Evolutionary conservation across 2,888 invertebrate species (phyloP).

Genomic region (Stomorhina lunata): DNA sequence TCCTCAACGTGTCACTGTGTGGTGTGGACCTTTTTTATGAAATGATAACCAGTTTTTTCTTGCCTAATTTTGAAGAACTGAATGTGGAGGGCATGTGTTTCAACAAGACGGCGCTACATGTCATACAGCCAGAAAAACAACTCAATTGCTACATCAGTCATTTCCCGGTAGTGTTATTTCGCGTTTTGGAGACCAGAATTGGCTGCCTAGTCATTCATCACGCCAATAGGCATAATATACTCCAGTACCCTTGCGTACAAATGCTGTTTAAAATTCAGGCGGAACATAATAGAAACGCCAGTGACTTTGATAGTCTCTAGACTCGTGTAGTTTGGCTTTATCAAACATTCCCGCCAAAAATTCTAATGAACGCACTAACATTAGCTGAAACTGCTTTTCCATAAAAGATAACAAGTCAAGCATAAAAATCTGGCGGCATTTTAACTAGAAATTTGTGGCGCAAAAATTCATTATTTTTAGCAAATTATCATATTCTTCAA

Average conservation of each 20-base stretch:
- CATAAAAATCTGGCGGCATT: conserved; percentile 95
- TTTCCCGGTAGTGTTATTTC: too few relatives aligned
- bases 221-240: conserved; percentile 95
- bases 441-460: conserved; percentile 88
- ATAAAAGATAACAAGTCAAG: conserved; percentile 84
- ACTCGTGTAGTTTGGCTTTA: conserved; percentile 80
- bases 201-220: conserved; percentile 88
- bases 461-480: conserved; percentile 82
- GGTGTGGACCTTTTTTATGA: too few relatives aligned
- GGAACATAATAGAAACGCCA: conserved; percentile 97
- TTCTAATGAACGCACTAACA: conserved; percentile 93
- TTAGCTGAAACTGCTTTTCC: conserved; percentile 83
- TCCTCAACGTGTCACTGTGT: too few relatives aligned
- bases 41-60: too few relatives aligned
- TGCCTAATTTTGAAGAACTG: too few relatives aligned
- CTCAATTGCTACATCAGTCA: too few relatives aligned
- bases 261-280: conserved; percentile 94
- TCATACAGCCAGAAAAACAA: too few relatives aligned
- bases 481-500: conserved; percentile 79
- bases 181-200: too few relatives aligned
- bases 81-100: too few relatives aligned
- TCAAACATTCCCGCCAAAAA: conserved; percentile 85
- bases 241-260: conserved; percentile 86
- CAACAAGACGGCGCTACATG: too few relatives aligned
- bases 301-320: conserved; percentile 87